A percentile compares a stretch with the other conserved stretches of the same genome.
Conservation (phyloP, 2,113 vertebrate genomes). For the Ammodramus savannarum region DNA sequence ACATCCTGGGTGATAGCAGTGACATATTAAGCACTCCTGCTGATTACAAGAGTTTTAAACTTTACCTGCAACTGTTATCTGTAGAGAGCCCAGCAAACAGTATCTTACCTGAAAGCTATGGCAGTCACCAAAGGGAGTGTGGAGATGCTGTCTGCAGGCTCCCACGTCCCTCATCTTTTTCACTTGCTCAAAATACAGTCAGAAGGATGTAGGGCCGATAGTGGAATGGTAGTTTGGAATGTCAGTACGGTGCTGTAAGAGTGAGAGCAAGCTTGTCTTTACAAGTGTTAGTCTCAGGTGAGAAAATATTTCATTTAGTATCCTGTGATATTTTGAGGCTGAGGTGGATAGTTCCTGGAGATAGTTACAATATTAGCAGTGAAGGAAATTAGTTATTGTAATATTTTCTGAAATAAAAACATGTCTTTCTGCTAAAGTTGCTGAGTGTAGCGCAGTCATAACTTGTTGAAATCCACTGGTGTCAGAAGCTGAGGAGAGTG, state of each 20-base stretch:
- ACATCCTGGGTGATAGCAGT: not conserved
- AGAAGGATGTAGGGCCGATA: not conserved
- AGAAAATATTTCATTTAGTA: too few relatives aligned
- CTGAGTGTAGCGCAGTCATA: not conserved
- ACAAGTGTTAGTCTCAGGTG: not conserved
- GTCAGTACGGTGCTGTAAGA: not conserved
- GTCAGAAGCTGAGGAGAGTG: not conserved
- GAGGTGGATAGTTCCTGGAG: not conserved
- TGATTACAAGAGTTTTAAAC: not conserved
- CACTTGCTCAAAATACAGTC: not conserved
- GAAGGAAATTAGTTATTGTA: not conserved
- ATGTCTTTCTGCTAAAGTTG: not conserved
- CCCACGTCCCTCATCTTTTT: not conserved
- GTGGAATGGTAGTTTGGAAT: not conserved
- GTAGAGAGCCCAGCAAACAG: not conserved
- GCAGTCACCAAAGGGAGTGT: not conserved
- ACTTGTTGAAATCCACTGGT: not conserved
- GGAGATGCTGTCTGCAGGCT: not conserved
- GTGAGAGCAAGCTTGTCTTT: not conserved
- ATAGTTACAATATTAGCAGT: not conserved
- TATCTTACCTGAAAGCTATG: accelerated
- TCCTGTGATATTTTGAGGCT: not conserved
- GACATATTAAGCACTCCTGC: not conserved
- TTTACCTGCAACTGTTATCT: not conserved
- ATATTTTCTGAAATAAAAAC: not conserved